Evolutionary conservation across 2,797 vertebrate species (phyloP), one percentile per base, ranked within the genome.

Genomic region (Darevskia nairensis): DNA sequence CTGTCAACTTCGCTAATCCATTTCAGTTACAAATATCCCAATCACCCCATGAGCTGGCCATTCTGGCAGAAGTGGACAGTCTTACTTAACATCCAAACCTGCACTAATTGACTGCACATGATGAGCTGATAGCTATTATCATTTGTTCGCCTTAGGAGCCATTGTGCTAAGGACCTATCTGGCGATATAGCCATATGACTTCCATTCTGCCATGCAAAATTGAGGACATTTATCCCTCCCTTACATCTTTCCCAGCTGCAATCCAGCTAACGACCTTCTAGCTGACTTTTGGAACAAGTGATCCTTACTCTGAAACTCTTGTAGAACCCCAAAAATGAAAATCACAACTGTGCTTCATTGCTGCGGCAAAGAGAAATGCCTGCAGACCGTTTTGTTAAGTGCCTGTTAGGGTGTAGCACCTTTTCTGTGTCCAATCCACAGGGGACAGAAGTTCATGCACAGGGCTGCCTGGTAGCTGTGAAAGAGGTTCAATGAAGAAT

Each of bases 21-120:
- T 81, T 88, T 4, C 19, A 11, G 79, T 91, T 3, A 75, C 50
- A 85, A 90, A 4, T 44, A 50, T 61, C 85, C 76, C 80, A 11
- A 84, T 64, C 75, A 41, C 4, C 8, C 27, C 21, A 75, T 85
- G 72, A 80, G 87, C 10, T 39, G 2, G 83, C 69, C 83, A 0
- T 81, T 46, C 25, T 32, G 11, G 64, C 3, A 87, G 55, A 21
- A 82, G 10, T 59, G 74, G 32, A 84, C 61, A 88, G 8, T 27
- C 88, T 82, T 90, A 81, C 44, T 72, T 89, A 92, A 39, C 29
- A 39, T 90, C 0, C 0, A 81, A 74, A 75, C 46, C 35, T 81
- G 35, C 19, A 6, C 8, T 61, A 87, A 87, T 81, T 87, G 79
- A 61, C 29, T 61, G 29, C 55, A 74, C 7, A 3, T 82, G 69